Conservation (phyloP, 1,140 invertebrate species). For the Lasioglossum baleicum region DNA sequence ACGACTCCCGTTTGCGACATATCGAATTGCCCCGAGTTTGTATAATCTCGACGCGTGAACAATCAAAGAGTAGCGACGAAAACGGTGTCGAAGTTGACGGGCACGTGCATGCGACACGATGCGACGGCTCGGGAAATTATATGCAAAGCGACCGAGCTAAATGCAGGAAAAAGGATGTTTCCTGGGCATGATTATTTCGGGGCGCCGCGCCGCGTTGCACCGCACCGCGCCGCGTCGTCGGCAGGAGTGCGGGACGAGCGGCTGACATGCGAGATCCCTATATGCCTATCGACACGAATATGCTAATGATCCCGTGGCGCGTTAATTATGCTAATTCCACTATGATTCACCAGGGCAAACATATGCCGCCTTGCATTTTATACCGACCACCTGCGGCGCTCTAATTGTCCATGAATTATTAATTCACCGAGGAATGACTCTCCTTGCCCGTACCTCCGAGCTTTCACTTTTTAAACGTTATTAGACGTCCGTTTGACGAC, state of each 20-base stretch:
- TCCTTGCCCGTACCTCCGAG: slow-evolving; percentile 32
- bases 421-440: slow-evolving; percentile 52
- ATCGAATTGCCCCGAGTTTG: neutral
- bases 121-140: slow-evolving; percentile 15
- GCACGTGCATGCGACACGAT: neutral
- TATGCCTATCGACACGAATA: slow-evolving; percentile 69
- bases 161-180: slow-evolving; percentile 51
- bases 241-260: slow-evolving; percentile 46
- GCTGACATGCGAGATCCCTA: slow-evolving; percentile 60
- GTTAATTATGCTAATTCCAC: slow-evolving; percentile 76
- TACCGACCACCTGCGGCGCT: slow-evolving; percentile 73
- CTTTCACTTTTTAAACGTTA: slow-evolving; percentile 10
- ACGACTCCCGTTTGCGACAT: neutral
- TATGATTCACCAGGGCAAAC: slow-evolving; percentile 76
- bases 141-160: slow-evolving; percentile 29
- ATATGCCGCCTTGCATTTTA: slow-evolving; percentile 73
- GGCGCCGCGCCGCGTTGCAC: slow-evolving; percentile 21
- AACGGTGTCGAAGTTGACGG: neutral
- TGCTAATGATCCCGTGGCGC: slow-evolving; percentile 71
- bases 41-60: neutral
- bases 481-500: too few relatives aligned
- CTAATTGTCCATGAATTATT: slow-evolving; percentile 74
- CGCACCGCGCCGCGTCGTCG: slow-evolving; percentile 36
- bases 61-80: neutral
- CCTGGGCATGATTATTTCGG: slow-evolving; percentile 32